Evolutionary conservation across 2,888 invertebrate genomes (phyloP).

Genomic region (Seira ritae): DNA sequence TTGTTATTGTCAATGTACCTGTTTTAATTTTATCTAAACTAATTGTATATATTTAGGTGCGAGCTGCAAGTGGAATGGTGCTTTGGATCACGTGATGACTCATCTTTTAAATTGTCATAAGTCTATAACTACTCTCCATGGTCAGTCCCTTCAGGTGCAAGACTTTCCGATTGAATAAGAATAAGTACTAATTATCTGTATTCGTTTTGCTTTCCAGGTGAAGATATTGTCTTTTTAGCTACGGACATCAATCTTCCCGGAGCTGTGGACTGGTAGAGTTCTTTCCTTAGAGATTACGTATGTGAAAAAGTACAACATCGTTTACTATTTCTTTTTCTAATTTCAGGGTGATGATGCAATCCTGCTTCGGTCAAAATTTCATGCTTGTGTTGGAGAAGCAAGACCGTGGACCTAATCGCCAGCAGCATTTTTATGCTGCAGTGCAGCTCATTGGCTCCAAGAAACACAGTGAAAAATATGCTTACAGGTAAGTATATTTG

Average conservation of each 20-base stretch:
- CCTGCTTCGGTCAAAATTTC: slow-evolving; percentile 99
- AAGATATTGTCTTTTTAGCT: slow-evolving; percentile 99
- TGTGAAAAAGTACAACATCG: no score
- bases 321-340: neutral
- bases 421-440: slow-evolving; percentile 98
- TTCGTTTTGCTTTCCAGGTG: slow-evolving; percentile 79
- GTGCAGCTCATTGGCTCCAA: slow-evolving; percentile 99
- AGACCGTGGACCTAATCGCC: slow-evolving; percentile 97
- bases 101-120: slow-evolving; percentile 98
- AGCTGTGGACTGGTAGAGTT: slow-evolving; percentile 92
- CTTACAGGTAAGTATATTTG: slow-evolving; percentile 83
- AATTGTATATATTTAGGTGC: slow-evolving; percentile 87
- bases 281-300: neutral
- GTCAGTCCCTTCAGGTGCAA: no score
- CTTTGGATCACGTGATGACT: slow-evolving; percentile 98
- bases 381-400: slow-evolving; percentile 99
- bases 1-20: neutral
- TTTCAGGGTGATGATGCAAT: slow-evolving; percentile 96
- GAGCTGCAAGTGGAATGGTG: slow-evolving; percentile 99
- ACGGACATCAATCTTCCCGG: slow-evolving; percentile 99
- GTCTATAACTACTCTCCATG: slow-evolving; percentile 98
- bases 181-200: neutral
- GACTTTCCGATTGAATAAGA: neutral
- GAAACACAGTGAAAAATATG: slow-evolving; percentile 99
- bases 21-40: neutral